Percentiles rank a stretch among this genome's conserved stretches.
These are phyloP conservation scores for Lypha dubia DNA, from an alignment of 2,888 invertebrate genomes.

Conservation along the genomic window DNA sequence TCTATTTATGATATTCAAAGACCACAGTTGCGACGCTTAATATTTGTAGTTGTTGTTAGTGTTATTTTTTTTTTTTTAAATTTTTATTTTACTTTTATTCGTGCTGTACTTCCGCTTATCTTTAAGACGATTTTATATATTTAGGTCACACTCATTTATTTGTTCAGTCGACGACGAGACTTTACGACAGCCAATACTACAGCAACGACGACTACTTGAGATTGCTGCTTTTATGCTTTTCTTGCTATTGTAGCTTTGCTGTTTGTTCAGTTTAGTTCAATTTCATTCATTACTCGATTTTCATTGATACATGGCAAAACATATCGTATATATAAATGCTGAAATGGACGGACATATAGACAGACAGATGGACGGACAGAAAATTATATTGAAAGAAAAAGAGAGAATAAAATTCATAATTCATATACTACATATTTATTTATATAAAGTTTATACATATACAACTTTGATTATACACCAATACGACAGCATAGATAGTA, in stretches of 20 bases:
- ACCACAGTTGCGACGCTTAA: conserved; percentile 65
- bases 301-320: conserved; percentile 68
- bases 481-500: background rate
- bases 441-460: conserved; percentile 4
- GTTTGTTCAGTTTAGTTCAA: conserved; percentile 42
- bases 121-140: conserved; percentile 73
- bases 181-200: conserved; percentile 51
- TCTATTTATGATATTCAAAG: conserved; percentile 21
- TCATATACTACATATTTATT: background rate
- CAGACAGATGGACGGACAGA: background rate
- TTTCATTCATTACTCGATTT: conserved; percentile 71
- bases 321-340: conserved; percentile 25
- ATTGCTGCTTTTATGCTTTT: conserved; percentile 40
- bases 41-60: conserved; percentile 52
- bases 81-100: conserved; percentile 58
- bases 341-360: conserved; percentile 10
- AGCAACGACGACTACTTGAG: conserved; percentile 48
- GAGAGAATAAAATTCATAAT: conserved; percentile 12
- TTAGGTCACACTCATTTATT: conserved; percentile 72
- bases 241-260: background rate
- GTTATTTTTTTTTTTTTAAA: background rate
- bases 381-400: conserved; percentile 21
- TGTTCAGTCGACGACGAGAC: conserved; percentile 64
- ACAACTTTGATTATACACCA: background rate
- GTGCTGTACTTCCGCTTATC: conserved; percentile 70